These are phyloP conservation scores for Calephelis virginiensis DNA, from an alignment of 1,140 invertebrate genomes.

Conservation along the genomic window DNA sequence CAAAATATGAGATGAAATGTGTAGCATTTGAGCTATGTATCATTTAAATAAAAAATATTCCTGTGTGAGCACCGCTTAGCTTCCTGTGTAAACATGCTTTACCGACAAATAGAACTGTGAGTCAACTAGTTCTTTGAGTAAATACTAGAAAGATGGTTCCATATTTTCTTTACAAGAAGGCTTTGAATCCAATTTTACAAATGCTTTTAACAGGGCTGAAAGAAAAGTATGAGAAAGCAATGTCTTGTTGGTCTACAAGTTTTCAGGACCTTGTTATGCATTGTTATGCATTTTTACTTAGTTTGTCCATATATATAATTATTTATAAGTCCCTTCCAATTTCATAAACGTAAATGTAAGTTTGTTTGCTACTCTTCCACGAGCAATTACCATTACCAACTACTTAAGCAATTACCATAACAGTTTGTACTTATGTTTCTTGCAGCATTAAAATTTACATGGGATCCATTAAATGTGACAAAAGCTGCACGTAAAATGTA, in stretches of 20 bases:
- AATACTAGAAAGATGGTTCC: conserved; percentile 5
- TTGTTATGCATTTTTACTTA: neutral
- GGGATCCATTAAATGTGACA: too few species aligned
- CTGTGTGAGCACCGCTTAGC: neutral
- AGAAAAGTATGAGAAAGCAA: conserved; percentile 7
- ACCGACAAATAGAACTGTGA: conserved; percentile 8
- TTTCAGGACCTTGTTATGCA: neutral
- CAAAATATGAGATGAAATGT: too few species aligned
- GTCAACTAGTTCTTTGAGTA: conserved; percentile 14
- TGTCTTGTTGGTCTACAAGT: neutral
- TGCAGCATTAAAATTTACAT: too few species aligned
- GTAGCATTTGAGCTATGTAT: too few species aligned
- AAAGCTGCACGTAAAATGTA: too few species aligned
- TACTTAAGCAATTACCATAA: too few species aligned
- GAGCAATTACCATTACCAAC: too few species aligned
- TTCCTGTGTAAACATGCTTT: neutral
- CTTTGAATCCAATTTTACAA: conserved; percentile 15
- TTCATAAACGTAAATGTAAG: too few species aligned
- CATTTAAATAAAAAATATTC: neutral
- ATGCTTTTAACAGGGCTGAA: neutral
- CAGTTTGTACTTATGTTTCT: too few species aligned
- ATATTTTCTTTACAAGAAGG: conserved; percentile 15
- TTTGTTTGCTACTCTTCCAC: too few species aligned
- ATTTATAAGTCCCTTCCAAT: too few species aligned
- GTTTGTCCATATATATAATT: too few species aligned